Evolutionary conservation across 2,797 vertebrate species (phyloP), one percentile per base, ranked within the genome.

Genomic region (Rhadinocentrus ornatus): DNA sequence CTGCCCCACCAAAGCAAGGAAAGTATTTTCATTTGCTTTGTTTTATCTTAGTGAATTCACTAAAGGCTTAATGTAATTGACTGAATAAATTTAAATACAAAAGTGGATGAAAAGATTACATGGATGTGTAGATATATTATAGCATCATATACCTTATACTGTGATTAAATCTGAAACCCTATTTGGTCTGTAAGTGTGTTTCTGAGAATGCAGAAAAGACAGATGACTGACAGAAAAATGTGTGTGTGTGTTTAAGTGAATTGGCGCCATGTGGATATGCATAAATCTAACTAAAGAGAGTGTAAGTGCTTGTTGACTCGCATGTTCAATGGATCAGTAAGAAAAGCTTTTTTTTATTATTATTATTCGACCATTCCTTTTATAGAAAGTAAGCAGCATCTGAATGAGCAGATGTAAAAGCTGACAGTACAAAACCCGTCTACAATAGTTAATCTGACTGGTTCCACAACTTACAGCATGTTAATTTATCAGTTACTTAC

Each of bases 281-380:
- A 71, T 77, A 59, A 71, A 69, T 75, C 44, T 60, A 22, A 57
- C 57, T 77, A 41, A 71, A 56, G 68, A 71, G 61, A 64, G 29
- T 66, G 54, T 71, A 75, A 84, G 68, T 61, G 72, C 67, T 58
- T 66, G 63, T 82, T 86, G 77, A 84, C 76, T 75, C 32, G 73
- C 29, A 66, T 78, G 32, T 71, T 78, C 12, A 53, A 39, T 24
- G 46, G 15, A 31, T 73, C 52, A 39, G 48, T 26, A 26, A 44
- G 6, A 44, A 44, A 44, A 6, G 39, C 50, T 22, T 4, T 26
- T 53, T 62, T 73, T 53, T 11, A 68, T n/a, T 31, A 31, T 31
- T 31, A n/a, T 31, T 6, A 66, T 62, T 52, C 32, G 37, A 62
- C 46, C 31, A 50, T 60, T 31, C 24, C 44, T 71, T 31, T 58